Evolutionary conservation across 2,797 vertebrate species (phyloP).

Genomic region (Sebastes variabilis): DNA sequence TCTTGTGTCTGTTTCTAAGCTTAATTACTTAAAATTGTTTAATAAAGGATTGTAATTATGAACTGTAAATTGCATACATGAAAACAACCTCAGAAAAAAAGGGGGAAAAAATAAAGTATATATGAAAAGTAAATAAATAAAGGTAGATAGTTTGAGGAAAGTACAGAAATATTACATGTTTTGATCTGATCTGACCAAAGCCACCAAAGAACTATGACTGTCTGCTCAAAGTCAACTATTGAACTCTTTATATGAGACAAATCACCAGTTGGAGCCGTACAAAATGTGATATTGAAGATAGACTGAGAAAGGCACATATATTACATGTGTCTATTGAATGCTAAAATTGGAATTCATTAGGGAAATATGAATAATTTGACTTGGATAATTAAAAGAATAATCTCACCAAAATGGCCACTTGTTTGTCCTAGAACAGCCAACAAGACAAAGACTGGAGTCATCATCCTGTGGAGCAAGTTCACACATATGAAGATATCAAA

Average conservation of each 20-base stretch:
- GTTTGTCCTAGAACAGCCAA: neutral
- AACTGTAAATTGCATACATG: no score
- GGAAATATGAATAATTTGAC: neutral
- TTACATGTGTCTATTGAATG: neutral
- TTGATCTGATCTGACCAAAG: neutral
- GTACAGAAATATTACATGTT: neutral
- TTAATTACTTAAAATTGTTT: no score
- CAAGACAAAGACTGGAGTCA: neutral
- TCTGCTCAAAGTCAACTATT: neutral
- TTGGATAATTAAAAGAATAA: neutral
- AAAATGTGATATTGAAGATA: neutral
- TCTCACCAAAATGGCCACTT: neutral
- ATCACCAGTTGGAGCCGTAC: neutral
- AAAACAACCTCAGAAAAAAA: no score
- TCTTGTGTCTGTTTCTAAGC: no score
- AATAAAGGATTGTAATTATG: no score
- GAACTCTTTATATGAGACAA: neutral
- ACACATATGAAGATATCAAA: neutral
- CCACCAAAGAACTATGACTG: neutral
- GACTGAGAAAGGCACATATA: neutral
- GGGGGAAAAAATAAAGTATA: no score
- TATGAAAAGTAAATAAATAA: no score
- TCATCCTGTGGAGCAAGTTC: slow-evolving; percentile 7
- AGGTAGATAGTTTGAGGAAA: neutral
- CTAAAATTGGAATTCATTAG: neutral